A percentile compares a stretch with the other conserved stretches of the same genome.
Evolutionary conservation across 2,797 vertebrate species (phyloP).

Genomic region (Helicolenus hilgendorfi): DNA sequence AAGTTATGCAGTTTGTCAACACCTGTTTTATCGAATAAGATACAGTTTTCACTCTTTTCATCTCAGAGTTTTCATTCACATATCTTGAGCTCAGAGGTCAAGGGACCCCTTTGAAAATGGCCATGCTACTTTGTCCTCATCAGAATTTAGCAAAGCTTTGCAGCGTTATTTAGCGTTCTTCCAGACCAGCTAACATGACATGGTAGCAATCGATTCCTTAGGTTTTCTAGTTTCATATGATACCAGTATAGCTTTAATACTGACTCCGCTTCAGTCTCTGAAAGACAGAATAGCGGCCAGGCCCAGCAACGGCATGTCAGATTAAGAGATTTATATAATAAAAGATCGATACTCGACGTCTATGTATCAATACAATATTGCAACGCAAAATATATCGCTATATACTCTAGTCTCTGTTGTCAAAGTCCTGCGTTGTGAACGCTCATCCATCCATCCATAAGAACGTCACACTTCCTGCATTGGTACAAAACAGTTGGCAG

Average conservation of each 20-base stretch:
- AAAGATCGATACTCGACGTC: not conserved
- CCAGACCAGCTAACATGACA: not conserved
- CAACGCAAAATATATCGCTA: not conserved
- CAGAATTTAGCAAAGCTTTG: not conserved
- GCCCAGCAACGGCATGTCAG: not conserved
- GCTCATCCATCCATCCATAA: not conserved
- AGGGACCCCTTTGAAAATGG: not conserved
- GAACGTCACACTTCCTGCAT: not conserved
- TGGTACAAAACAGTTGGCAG: not conserved
- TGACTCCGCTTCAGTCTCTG: not conserved
- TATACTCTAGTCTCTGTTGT: not conserved
- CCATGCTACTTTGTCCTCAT: not conserved
- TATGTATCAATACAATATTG: not conserved
- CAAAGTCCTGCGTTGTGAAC: not conserved
- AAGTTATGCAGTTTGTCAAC: not conserved
- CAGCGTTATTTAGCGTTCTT: not conserved
- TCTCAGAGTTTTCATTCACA: too few relatives aligned
- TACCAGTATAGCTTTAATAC: too few relatives aligned
- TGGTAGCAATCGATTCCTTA: too few relatives aligned
- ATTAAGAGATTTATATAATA: not conserved
- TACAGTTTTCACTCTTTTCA: too few relatives aligned
- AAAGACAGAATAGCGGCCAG: not conserved
- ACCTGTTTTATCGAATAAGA: not conserved
- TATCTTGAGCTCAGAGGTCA: not conserved
- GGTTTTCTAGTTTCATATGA: too few relatives aligned